phyloP scores from a whole-genome alignment of 2,888 invertebrate species.

The Metalampra italica region DNA sequence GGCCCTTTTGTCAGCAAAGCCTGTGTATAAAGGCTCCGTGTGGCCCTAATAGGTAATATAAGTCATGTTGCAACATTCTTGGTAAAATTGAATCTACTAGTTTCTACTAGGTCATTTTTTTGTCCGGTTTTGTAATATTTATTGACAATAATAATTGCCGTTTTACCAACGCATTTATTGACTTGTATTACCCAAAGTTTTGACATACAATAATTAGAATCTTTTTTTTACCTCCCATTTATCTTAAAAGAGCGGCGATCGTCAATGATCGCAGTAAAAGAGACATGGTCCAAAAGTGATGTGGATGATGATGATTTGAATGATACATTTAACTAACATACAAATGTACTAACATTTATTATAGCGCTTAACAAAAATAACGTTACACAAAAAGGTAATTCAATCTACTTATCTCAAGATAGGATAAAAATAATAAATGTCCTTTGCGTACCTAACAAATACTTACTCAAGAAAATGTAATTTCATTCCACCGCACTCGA shows the following conservation, averaged over 20 bases:
- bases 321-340: no score
- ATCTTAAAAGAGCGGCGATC: no score
- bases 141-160: no score
- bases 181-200: no score
- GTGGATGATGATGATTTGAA: no score
- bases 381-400: neutral
- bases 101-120: no score
- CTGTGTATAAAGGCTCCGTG: neutral
- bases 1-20: slow-evolving; percentile 7
- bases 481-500: slow-evolving; percentile 22
- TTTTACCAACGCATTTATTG: no score
- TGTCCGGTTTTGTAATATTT: no score
- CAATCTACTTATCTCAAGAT: slow-evolving; percentile 14
- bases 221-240: no score
- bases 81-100: neutral
- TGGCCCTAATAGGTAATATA: slow-evolving; percentile 9
- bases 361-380: neutral
- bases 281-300: no score
- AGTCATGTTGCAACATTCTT: neutral
- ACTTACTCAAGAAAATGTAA: slow-evolving; percentile 25
- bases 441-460: slow-evolving; percentile 14
- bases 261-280: no score
- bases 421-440: slow-evolving; percentile 16
- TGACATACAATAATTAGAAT: no score
- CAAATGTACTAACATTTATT: neutral